Evolutionary conservation across 64 coral and sea anemone species (phyloP).

Genomic region (Montipora cactus): DNA sequence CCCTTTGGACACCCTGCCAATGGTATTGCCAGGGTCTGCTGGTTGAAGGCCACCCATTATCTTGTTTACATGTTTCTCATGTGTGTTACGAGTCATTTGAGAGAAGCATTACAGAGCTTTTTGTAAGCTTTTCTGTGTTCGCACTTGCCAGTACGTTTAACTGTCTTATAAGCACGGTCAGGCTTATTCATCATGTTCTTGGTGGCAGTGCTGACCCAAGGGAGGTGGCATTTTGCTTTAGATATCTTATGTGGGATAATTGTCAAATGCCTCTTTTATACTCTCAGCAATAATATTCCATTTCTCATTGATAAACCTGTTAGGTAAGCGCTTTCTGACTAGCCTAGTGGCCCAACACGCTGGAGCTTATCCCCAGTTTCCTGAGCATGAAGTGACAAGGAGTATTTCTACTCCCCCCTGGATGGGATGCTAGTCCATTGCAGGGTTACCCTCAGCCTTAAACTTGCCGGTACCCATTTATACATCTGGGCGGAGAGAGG

Average conservation of each 20-base stretch:
- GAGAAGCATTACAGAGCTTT: conserved; percentile 22
- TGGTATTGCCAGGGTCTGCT: background rate
- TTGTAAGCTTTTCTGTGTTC: conserved; percentile 14
- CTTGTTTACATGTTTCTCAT: conserved; percentile 7
- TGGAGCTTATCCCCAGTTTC: too few relatives aligned
- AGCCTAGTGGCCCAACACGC: too few relatives aligned
- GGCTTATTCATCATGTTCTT: conserved; percentile 30
- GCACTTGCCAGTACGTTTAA: conserved; percentile 8
- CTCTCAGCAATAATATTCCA: conserved; percentile 23
- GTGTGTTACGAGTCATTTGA: conserved; percentile 14
- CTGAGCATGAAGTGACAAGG: too few relatives aligned
- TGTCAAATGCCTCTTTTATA: conserved; percentile 3
- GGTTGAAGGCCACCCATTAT: conserved; percentile 10
- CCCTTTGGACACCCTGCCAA: conserved; percentile 33
- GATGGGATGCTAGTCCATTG: too few relatives aligned
- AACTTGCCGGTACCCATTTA: too few relatives aligned
- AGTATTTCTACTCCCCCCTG: too few relatives aligned
- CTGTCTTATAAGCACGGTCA: conserved; percentile 7
- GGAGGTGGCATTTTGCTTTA: conserved; percentile 24
- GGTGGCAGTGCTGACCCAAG: background rate
- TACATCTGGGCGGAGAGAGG: too few relatives aligned
- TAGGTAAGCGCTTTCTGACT: too few relatives aligned
- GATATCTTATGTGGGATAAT: conserved; percentile 38
- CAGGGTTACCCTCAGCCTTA: too few relatives aligned
- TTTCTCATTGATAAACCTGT: background rate